phyloP scores from a whole-genome alignment of 2,797 vertebrate genomes.

The Sardinella longiceps region DNA sequence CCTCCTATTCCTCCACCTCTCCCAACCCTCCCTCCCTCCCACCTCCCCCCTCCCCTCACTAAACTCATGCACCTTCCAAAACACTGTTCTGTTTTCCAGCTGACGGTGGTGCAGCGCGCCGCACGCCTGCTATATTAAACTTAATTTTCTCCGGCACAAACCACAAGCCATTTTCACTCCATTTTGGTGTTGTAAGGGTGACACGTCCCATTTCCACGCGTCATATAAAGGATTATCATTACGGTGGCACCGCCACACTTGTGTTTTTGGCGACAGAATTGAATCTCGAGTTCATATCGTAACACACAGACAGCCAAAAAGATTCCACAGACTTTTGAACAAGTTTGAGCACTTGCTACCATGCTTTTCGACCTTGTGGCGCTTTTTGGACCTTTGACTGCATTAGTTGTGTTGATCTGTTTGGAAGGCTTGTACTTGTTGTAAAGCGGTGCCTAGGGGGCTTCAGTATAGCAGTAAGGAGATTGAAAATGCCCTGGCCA shows the following conservation, averaged over 20 bases:
- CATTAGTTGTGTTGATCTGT: neutral
- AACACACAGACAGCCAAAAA: neutral
- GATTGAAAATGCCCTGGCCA: neutral
- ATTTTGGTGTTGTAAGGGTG: constrained; percentile 10
- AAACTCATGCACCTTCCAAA: constrained; percentile 12
- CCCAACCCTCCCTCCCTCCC: neutral
- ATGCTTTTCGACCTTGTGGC: too few species aligned
- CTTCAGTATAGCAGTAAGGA: neutral
- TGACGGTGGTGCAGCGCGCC: neutral
- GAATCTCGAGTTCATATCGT: neutral
- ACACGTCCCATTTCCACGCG: constrained; percentile 15
- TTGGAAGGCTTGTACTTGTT: constrained; percentile 9
- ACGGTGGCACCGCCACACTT: neutral
- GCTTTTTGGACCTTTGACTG: neutral
- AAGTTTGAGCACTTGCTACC: too few species aligned
- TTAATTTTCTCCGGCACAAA: neutral
- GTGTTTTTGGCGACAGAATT: neutral
- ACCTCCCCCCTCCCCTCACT: neutral
- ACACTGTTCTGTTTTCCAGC: constrained; percentile 22
- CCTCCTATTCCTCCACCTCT: neutral
- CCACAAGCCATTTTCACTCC: constrained; percentile 18
- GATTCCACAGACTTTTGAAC: too few species aligned
- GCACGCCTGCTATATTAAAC: neutral
- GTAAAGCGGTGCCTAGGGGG: neutral
- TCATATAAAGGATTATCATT: constrained; percentile 24